Percentiles rank a stretch among this genome's conserved stretches.
phyloP scores from a whole-genome alignment of 2,888 invertebrate genomes.

The Acanthacorydalis orientalis region DNA sequence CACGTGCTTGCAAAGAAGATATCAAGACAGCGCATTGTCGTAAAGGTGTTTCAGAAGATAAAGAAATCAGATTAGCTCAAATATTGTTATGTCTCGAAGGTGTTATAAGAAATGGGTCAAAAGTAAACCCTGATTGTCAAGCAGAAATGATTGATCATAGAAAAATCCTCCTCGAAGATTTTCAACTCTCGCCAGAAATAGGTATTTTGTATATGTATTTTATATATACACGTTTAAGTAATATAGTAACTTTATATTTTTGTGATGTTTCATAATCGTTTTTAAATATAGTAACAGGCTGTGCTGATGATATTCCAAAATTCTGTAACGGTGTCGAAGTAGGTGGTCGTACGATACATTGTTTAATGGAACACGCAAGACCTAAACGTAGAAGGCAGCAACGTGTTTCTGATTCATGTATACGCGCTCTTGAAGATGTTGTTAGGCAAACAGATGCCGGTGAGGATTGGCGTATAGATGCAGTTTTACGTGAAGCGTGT shows the following conservation, averaged over 20 bases:
- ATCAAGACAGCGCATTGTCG: slow-evolving; percentile 75
- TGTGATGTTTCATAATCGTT: too few species aligned
- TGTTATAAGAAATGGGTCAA: slow-evolving; percentile 48
- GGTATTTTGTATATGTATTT: slow-evolving; percentile 34
- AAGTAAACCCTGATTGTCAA: slow-evolving; percentile 61
- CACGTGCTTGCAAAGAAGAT: slow-evolving; percentile 77
- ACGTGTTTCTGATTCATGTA: slow-evolving; percentile 51
- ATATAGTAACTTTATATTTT: too few species aligned
- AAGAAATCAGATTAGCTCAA: slow-evolving; percentile 71
- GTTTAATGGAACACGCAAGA: slow-evolving; percentile 79
- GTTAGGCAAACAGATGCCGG: slow-evolving; percentile 83
- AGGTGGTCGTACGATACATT: slow-evolving; percentile 86
- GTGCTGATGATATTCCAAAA: slow-evolving; percentile 65
- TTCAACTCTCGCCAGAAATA: slow-evolving; percentile 82
- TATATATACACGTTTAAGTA: too few species aligned
- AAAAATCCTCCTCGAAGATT: slow-evolving; percentile 83
- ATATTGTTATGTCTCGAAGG: slow-evolving; percentile 87
- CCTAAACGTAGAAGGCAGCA: slow-evolving; percentile 36
- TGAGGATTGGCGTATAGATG: slow-evolving; percentile 91
- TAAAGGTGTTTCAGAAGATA: slow-evolving; percentile 63
- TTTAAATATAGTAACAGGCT: slow-evolving; percentile 35
- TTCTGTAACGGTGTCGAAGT: slow-evolving; percentile 60
- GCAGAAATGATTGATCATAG: slow-evolving; percentile 84
- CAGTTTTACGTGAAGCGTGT: slow-evolving; percentile 72
- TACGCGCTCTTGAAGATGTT: slow-evolving; percentile 61